A percentile compares a stretch with the other conserved stretches of the same genome.
Conservation (phyloP, 2,113 vertebrate genomes). For the Apteryx mantelli region DNA sequence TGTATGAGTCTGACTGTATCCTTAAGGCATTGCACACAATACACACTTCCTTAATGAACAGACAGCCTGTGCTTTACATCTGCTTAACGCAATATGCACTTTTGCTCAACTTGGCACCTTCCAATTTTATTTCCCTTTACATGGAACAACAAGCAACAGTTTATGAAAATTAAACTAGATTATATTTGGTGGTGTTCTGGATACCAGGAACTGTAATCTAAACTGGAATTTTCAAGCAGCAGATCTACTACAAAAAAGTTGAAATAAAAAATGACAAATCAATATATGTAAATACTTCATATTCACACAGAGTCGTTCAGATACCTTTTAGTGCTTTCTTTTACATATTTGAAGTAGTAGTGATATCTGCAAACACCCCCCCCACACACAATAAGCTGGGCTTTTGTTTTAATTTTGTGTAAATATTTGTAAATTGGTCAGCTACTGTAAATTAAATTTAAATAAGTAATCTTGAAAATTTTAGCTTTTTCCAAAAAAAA, state of each 20-base stretch:
- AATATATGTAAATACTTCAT: constrained; percentile 28
- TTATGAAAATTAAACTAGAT: constrained; percentile 29
- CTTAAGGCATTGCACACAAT: background rate
- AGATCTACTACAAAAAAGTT: constrained; percentile 34
- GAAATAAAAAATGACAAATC: background rate
- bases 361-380: background rate
- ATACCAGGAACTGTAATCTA: constrained; percentile 32
- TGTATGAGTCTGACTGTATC: background rate
- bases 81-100: constrained; percentile 47
- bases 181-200: constrained; percentile 21
- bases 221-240: constrained; percentile 66
- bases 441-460: constrained; percentile 58
- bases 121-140: constrained; percentile 19
- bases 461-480: constrained; percentile 52
- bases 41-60: background rate
- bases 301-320: background rate
- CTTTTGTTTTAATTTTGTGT: constrained; percentile 48
- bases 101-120: constrained; percentile 47
- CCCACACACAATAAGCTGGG: constrained; percentile 6
- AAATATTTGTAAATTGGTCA: constrained; percentile 70
- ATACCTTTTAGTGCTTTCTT: constrained; percentile 31
- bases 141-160: constrained; percentile 12
- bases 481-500: constrained; percentile 31
- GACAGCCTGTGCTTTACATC: constrained; percentile 19
- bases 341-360: constrained; percentile 11